These are phyloP conservation scores for Eubasilissa regina DNA, from an alignment of 1,140 invertebrate genomes.

Conservation along the genomic window DNA sequence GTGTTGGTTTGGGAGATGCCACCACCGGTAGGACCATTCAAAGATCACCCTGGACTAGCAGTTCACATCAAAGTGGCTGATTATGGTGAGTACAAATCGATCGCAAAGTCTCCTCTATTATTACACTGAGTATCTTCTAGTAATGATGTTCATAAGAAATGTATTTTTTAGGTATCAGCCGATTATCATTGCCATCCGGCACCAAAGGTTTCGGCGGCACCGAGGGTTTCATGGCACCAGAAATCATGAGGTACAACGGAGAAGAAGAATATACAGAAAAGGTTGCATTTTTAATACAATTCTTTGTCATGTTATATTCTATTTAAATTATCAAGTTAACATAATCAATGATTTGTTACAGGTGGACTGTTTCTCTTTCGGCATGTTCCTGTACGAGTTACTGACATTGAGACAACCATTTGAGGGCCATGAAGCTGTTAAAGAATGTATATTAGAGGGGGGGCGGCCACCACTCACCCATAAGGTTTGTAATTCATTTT, in stretches of 20 bases:
- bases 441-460: slow-evolving; percentile 96
- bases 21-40: slow-evolving; percentile 58
- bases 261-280: slow-evolving; percentile 99
- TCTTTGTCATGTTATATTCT: slow-evolving; percentile 22
- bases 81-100: slow-evolving; percentile 80
- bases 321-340: neutral
- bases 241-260: slow-evolving; percentile 98
- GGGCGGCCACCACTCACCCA: slow-evolving; percentile 90
- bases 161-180: slow-evolving; percentile 81
- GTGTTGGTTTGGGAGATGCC: slow-evolving; percentile 97
- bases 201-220: slow-evolving; percentile 98
- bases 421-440: slow-evolving; percentile 94
- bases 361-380: slow-evolving; percentile 99
- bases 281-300: slow-evolving; percentile 67
- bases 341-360: slow-evolving; percentile 62
- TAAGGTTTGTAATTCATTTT: slow-evolving; percentile 71
- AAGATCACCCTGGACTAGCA: slow-evolving; percentile 75
- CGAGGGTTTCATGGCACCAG: slow-evolving; percentile 98
- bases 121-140: neutral
- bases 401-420: slow-evolving; percentile 95
- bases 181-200: slow-evolving; percentile 89
- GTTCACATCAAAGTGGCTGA: slow-evolving; percentile 96
- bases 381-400: slow-evolving; percentile 99
- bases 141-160: slow-evolving; percentile 10
- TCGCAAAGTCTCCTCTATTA: no score